phyloP scores from a whole-genome alignment of 2,797 vertebrate genomes.

The Neosilurus hyrtlii region DNA sequence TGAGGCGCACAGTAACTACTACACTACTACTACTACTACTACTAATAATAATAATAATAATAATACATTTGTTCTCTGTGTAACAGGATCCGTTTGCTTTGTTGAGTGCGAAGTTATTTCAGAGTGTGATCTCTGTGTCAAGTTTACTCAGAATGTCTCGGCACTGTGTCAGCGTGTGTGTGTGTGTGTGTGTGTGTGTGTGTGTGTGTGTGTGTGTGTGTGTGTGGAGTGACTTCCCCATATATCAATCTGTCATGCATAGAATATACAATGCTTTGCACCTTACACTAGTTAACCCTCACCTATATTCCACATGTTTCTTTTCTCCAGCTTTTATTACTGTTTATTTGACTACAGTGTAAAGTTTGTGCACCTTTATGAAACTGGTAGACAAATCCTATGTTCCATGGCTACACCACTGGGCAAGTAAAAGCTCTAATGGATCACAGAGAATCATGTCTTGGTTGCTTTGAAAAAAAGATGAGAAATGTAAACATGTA shows the following conservation, averaged over 20 bases:
- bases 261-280: background rate
- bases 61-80: background rate
- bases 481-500: no score
- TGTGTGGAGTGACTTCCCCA: background rate
- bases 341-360: background rate
- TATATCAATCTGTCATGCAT: background rate
- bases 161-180: background rate
- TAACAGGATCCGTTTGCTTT: background rate
- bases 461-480: no score
- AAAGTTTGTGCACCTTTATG: conserved; percentile 1
- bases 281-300: background rate
- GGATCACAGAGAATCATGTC: no score
- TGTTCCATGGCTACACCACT: background rate
- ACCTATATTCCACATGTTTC: background rate
- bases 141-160: conserved; percentile 6
- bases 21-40: no score
- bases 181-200: conserved; percentile 1
- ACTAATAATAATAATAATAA: no score
- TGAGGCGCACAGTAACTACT: no score
- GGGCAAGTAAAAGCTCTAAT: no score
- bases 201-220: background rate
- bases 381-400: background rate
- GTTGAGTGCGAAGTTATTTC: background rate
- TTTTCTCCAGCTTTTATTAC: background rate
- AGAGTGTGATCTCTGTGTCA: background rate